Evolutionary conservation across 1,140 invertebrate species (phyloP).

Genomic region (Chironomus tepperi): DNA sequence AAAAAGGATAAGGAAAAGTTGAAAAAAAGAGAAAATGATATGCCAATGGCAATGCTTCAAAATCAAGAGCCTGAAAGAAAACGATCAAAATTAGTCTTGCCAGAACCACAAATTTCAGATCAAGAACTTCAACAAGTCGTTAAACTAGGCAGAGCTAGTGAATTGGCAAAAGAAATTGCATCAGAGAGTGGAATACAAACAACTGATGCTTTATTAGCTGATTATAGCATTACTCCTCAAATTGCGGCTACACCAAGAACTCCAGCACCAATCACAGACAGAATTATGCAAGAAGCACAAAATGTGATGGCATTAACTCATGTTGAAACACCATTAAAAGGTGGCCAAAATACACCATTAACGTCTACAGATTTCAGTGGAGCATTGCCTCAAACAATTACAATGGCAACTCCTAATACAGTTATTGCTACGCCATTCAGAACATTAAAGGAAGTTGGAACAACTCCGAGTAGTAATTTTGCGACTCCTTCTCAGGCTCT

Average conservation of each 20-base stretch:
- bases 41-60: constrained; percentile 83
- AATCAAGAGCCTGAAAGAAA: constrained; percentile 87
- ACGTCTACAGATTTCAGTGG: constrained; percentile 82
- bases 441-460: constrained; percentile 37
- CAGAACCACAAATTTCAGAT: constrained; percentile 95
- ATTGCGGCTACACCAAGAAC: constrained; percentile 75
- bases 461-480: constrained; percentile 41
- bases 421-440: constrained; percentile 89
- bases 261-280: constrained; percentile 64
- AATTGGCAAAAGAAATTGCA: constrained; percentile 85
- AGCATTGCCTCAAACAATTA: constrained; percentile 62
- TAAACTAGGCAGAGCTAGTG: constrained; percentile 90
- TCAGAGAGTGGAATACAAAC: constrained; percentile 71
- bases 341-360: constrained; percentile 89
- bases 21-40: constrained; percentile 91
- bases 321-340: constrained; percentile 94
- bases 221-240: constrained; percentile 81
- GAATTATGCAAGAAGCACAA: constrained; percentile 85
- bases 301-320: constrained; percentile 97
- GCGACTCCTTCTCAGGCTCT: constrained; percentile 42
- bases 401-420: constrained; percentile 86
- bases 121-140: constrained; percentile 87
- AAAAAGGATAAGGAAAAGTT: constrained; percentile 87
- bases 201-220: constrained; percentile 80
- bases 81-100: constrained; percentile 91